phyloP scores from a whole-genome alignment of 2,113 vertebrate genomes.

The Microtus oregoni region DNA sequence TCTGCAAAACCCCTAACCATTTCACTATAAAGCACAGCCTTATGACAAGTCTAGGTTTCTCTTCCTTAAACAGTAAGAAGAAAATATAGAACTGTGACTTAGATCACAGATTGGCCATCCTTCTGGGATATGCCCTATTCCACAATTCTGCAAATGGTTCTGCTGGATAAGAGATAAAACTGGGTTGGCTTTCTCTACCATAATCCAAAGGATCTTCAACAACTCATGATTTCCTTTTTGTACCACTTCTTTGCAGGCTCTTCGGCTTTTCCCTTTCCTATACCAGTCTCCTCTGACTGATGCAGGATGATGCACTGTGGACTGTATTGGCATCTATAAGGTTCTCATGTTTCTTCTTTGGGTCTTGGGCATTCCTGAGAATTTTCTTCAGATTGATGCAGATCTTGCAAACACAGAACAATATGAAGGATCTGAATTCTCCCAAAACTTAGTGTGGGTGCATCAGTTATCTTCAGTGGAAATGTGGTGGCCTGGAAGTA shows the following conservation, averaged over 20 bases:
- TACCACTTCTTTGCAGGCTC: neutral
- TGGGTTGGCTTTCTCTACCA: neutral
- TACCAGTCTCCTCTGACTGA: neutral
- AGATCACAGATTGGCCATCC: neutral
- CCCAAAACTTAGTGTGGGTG: neutral
- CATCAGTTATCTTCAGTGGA: neutral
- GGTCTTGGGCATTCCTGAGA: neutral
- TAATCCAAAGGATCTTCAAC: neutral
- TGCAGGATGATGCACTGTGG: neutral
- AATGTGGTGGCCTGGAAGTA: neutral
- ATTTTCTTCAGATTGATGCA: neutral
- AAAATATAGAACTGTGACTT: neutral
- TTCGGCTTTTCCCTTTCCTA: neutral
- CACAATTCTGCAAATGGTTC: neutral
- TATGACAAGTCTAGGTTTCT: neutral
- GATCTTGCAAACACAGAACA: neutral
- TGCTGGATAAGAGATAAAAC: neutral
- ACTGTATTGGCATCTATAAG: neutral
- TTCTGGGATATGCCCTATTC: neutral
- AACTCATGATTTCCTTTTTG: neutral
- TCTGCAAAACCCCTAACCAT: neutral
- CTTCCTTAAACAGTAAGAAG: neutral
- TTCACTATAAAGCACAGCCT: neutral
- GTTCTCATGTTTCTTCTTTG: neutral
- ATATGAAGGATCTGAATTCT: neutral